These are phyloP conservation scores for Coptodon bakossiorum DNA, from an alignment of 2,113 vertebrate species.

Conservation along the genomic window DNA sequence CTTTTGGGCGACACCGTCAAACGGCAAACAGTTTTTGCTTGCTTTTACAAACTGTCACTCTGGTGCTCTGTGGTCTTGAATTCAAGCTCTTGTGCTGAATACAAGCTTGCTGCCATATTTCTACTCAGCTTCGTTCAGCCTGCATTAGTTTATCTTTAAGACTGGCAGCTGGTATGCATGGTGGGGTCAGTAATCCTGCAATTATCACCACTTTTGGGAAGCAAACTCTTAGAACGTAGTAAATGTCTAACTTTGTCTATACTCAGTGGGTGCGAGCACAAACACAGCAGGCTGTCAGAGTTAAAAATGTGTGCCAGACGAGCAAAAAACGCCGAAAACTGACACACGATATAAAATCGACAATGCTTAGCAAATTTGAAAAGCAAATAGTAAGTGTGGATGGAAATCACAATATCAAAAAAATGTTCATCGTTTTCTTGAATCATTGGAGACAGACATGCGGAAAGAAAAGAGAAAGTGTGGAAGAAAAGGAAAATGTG, in stretches of 20 bases:
- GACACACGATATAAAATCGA: neutral
- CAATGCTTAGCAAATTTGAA: neutral
- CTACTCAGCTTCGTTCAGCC: neutral
- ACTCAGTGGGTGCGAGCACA: neutral
- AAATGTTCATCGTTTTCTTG: neutral
- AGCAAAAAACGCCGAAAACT: neutral
- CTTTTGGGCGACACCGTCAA: neutral
- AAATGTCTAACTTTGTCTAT: neutral
- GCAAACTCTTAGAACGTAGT: neutral
- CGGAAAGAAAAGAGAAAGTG: neutral
- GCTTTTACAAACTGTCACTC: neutral
- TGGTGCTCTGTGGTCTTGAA: neutral
- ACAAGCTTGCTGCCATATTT: neutral
- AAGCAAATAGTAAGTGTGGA: neutral
- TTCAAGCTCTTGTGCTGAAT: neutral
- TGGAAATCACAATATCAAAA: neutral
- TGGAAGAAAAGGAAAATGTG: slow-evolving; percentile 14
- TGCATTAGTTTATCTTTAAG: neutral
- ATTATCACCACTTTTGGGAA: slow-evolving; percentile 1
- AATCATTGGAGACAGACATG: neutral
- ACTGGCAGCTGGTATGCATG: neutral
- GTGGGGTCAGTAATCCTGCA: slow-evolving; percentile 11
- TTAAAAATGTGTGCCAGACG: neutral
- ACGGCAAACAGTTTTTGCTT: neutral
- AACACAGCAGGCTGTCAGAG: neutral